phyloP scores from a whole-genome alignment of 2,888 invertebrate genomes.

The Cordylochernes scorpioides region DNA sequence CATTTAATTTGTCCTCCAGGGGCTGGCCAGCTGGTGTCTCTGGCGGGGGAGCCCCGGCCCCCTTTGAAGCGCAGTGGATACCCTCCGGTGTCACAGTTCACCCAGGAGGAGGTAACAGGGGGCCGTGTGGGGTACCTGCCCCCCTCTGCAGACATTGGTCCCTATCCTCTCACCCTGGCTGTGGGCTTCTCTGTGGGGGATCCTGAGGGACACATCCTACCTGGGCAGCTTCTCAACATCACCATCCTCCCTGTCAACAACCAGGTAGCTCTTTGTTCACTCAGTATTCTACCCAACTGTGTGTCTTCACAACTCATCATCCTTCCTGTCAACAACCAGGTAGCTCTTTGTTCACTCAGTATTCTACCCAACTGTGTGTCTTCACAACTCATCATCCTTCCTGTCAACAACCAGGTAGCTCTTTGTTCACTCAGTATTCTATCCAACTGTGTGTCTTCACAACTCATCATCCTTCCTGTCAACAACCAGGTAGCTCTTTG shows the following conservation, averaged over 20 bases:
- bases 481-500: no score
- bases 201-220: conserved; percentile 18
- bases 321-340: no score
- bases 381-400: no score
- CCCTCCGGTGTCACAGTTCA: conserved; percentile 18
- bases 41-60: conserved; percentile 17
- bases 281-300: no score
- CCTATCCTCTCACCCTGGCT: conserved; percentile 13
- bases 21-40: conserved; percentile 20
- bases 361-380: no score
- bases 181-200: conserved; percentile 20
- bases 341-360: no score
- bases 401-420: no score
- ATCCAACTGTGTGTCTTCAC: no score
- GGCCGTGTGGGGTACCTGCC: conserved; percentile 22
- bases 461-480: no score
- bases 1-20: conserved; percentile 12
- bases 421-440: no score
- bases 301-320: no score
- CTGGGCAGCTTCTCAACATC: conserved; percentile 19
- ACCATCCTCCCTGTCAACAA: conserved; percentile 21
- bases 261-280: conserved; percentile 11
- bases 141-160: conserved; percentile 20
- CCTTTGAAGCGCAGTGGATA: conserved; percentile 16
- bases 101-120: conserved; percentile 21